Evolutionary conservation across 2,888 invertebrate species (phyloP).

Genomic region (Sepiola atlantica): DNA sequence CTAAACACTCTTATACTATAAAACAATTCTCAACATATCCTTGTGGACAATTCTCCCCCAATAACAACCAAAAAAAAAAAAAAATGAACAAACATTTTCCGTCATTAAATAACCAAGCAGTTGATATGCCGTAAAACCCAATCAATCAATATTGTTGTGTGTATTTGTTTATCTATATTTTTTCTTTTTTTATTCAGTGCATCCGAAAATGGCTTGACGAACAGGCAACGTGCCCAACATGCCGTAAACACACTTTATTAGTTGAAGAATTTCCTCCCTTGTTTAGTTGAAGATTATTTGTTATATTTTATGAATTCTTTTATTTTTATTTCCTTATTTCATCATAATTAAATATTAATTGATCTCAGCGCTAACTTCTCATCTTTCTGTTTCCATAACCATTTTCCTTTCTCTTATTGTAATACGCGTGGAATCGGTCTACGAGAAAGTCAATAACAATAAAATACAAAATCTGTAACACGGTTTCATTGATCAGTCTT

Average conservation of each 20-base stretch:
- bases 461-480: too few species aligned
- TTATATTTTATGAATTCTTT: not conserved
- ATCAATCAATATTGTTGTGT: not conserved
- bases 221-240: constrained; percentile 70
- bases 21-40: too few species aligned
- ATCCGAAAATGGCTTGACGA: constrained; percentile 64
- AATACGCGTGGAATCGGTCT: too few species aligned
- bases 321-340: not conserved
- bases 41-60: too few species aligned
- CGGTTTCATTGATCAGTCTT: too few species aligned
- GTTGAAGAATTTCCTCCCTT: constrained; percentile 67
- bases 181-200: not conserved
- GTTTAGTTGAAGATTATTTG: constrained; percentile 47
- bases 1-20: too few species aligned
- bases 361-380: not conserved
- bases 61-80: too few species aligned
- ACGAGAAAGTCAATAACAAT: too few species aligned
- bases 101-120: too few species aligned
- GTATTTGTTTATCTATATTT: not conserved
- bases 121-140: too few species aligned
- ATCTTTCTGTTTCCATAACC: not conserved
- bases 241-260: constrained; percentile 65
- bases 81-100: too few species aligned
- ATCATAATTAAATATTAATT: not conserved
- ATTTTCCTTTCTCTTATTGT: not conserved